These are phyloP conservation scores for Eupelmus urozonus DNA, from an alignment of 2,888 invertebrate genomes.

Conservation along the genomic window DNA sequence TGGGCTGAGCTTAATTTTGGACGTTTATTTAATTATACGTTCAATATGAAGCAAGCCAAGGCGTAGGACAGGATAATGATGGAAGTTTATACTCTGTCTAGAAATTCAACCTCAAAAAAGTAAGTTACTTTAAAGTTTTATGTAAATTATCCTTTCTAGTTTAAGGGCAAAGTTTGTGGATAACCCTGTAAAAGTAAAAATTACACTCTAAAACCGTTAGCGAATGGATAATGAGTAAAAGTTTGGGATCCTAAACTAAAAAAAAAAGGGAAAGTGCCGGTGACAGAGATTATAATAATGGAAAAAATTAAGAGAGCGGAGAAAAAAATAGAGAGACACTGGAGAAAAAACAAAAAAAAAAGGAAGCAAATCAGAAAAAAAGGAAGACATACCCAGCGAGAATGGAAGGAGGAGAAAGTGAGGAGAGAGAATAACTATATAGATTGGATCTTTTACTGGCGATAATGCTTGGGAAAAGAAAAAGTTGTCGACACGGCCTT, in stretches of 20 bases:
- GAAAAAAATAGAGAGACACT: too few relatives aligned
- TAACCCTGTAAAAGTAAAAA: constrained; percentile 12
- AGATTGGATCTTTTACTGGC: constrained; percentile 23
- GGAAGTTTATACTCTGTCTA: too few relatives aligned
- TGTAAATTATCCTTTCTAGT: constrained; percentile 12
- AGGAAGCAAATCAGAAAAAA: constrained; percentile 7
- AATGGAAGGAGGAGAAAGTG: background rate
- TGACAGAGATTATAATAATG: background rate
- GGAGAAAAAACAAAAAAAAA: too few relatives aligned
- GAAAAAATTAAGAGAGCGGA: background rate
- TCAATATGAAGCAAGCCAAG: too few relatives aligned
- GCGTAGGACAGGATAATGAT: too few relatives aligned
- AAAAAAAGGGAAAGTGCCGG: background rate
- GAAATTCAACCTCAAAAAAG: too few relatives aligned
- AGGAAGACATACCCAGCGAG: background rate
- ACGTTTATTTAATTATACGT: too few relatives aligned
- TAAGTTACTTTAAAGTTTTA: constrained; percentile 19
- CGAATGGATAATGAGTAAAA: constrained; percentile 6
- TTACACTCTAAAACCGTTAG: constrained; percentile 17
- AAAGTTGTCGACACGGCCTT: constrained; percentile 34
- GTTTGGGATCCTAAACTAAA: background rate
- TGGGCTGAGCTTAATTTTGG: too few relatives aligned
- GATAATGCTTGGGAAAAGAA: constrained; percentile 16
- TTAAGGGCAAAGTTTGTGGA: constrained; percentile 7
- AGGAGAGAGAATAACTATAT: constrained; percentile 4